phyloP scores from a whole-genome alignment of 2,797 vertebrate genomes.

The Lacerta agilis region DNA sequence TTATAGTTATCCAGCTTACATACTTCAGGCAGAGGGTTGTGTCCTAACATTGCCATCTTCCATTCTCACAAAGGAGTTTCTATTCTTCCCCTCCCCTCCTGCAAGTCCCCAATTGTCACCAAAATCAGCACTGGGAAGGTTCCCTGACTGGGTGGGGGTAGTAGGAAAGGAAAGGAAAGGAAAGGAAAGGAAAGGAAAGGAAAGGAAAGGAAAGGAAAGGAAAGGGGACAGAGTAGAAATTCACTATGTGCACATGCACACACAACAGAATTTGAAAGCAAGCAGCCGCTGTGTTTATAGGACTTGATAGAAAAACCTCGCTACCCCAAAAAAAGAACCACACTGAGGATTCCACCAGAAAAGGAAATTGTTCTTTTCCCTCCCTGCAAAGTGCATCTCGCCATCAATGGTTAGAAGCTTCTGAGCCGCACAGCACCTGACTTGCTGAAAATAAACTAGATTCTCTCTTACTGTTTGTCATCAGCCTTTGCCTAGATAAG shows the following conservation, averaged over 20 bases:
- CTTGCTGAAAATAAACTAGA: background rate
- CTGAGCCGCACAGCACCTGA: background rate
- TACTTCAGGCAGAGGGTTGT: background rate
- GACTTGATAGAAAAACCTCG: background rate
- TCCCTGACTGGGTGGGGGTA: too few species aligned
- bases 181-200: too few species aligned
- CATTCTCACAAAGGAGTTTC: too few species aligned
- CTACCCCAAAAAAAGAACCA: background rate
- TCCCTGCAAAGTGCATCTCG: background rate
- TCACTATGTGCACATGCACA: background rate
- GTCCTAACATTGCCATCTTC: too few species aligned
- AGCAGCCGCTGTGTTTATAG: background rate
- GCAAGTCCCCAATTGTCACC: too few species aligned
- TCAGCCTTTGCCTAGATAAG: background rate
- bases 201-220: too few species aligned
- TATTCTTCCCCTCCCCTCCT: too few species aligned
- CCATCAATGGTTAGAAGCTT: background rate
- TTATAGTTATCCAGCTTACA: background rate
- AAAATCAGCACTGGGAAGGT: too few species aligned
- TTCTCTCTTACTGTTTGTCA: background rate
- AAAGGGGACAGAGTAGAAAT: background rate
- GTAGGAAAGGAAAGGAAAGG: too few species aligned
- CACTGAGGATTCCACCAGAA: background rate
- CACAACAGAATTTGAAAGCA: background rate
- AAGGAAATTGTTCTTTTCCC: background rate